These are phyloP conservation scores for Seriola dumerili DNA, from an alignment of 2,113 vertebrate species.

Conservation along the genomic window DNA sequence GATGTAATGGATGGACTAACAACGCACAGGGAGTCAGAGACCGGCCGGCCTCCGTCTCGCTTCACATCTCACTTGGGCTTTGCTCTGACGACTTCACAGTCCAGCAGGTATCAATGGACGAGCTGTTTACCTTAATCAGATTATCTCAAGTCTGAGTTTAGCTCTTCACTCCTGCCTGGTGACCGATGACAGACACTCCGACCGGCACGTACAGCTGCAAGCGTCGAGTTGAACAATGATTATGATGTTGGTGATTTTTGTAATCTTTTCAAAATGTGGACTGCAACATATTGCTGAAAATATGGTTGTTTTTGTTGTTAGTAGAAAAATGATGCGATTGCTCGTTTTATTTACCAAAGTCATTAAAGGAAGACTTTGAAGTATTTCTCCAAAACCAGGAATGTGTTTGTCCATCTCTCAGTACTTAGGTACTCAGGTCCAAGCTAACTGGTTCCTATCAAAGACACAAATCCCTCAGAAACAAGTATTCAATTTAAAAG, in stretches of 20 bases:
- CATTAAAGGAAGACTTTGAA: background rate
- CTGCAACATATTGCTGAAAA: too few species aligned
- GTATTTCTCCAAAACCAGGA: background rate
- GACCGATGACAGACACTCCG: constrained; percentile 33
- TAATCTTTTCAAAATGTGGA: too few species aligned
- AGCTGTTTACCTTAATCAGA: constrained; percentile 79
- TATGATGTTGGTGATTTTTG: background rate
- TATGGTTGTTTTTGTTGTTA: too few species aligned
- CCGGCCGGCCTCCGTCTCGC: constrained; percentile 24
- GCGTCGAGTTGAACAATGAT: background rate
- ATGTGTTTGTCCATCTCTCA: background rate
- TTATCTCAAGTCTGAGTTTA: constrained; percentile 68
- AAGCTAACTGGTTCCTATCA: too few species aligned
- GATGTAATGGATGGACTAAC: constrained; percentile 65
- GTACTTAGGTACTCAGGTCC: too few species aligned
- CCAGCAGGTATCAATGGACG: constrained; percentile 70
- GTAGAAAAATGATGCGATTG: too few species aligned
- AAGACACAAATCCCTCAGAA: too few species aligned
- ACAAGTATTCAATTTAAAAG: too few species aligned
- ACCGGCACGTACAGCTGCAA: background rate
- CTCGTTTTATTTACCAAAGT: background rate
- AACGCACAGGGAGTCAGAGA: constrained; percentile 19
- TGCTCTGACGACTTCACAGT: constrained; percentile 58
- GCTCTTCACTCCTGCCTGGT: constrained; percentile 41
- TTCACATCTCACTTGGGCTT: constrained; percentile 41